Base-by-base conservation (phyloP, 2,113 vertebrate species). In the Thomomys bottae region DNA sequence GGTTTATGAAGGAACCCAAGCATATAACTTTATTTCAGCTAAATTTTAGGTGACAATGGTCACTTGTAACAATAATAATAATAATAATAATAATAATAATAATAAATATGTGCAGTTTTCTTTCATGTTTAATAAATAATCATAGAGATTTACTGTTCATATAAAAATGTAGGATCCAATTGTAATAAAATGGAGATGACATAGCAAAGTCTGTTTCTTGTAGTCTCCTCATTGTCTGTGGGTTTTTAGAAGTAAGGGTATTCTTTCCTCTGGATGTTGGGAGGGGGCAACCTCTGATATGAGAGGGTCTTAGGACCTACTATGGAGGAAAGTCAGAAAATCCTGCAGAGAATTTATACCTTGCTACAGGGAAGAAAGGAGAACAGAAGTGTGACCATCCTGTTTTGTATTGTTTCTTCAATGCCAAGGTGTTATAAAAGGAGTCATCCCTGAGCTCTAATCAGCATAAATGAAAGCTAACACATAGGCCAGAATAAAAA, bases 401-500 rank as follows among this genome's bases (percentile, higher is more conserved):
- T n/a, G 12, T 4, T 73, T 40, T 59, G 21, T 54, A 0, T 6
- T n/a, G 17, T 45, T 73, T 66, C 34, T 59, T 61, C 28, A 14
- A 68, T 49, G 3, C 3, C n/a, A 38, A 8, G 15, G 5, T n/a
- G 5, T 1, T 9, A 61, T 75, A 36, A 32, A 24, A 6, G 45
- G 8, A 59, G 10, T 9, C 2, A 8, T 2, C 10, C 1, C 30
- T 57, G 6, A 63, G 45, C 12, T 15, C 9, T 12, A 54, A n/a
- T 36, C 18, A 40, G 30, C 15, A 66, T 26, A 36, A 89, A 64
- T 59, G 23, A 64, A 72, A 71, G 34, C 3, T 54, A 54, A 54
- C 18, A 54, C 18, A 66, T 78, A 32, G 64, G 90, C 15, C 85
- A n/a, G 12, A 72, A 66, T 49, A 87, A 85, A 28, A 54, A 54